Evolutionary conservation across 2,113 vertebrate species (phyloP), one percentile per base, ranked within the genome.

Genomic region (Lathamus discolor): DNA sequence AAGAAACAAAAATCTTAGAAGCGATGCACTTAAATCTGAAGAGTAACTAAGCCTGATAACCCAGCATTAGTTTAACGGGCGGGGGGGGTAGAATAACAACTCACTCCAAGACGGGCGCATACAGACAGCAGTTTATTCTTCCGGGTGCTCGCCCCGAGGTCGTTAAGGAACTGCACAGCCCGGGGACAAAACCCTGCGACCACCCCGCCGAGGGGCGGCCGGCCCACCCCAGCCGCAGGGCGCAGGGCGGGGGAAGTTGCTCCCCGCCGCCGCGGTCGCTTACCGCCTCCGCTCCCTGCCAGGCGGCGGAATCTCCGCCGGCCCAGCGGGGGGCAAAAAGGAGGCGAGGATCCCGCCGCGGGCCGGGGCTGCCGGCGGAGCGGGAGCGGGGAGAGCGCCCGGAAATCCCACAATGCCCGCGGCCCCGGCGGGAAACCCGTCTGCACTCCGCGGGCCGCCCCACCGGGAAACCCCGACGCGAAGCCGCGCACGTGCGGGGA

Each of bases 341-440:
- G 35, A 75, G 37, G 16, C 51, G 24, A 49, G n/a, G 24, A 75
- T 28, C 5, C 67, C 28, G 10, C 64, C n/a, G 43, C 31, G 19
- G 63, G 11, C 57, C 62, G n/a, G 43, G 43, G 35, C n/a, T 27
- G 64, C 80, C 80, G 46, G 37, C 59, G 25, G 18, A 31, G 44
- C 77, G 33, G 37, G 73, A 68, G 62, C n/a, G 33, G 55, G 19
- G 24, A 6, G 59, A 69, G 68, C 41, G 51, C 55, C 91, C 83
- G 93, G 83, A 90, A 92, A 73, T 86, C 91, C 86, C 93, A 93
- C 57, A 92, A 90, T 91, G 28, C 94, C 82, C 54, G 43, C 27
- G 61, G 92, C 14, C 84, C 74, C 85, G 95, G 95, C 90, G 94
- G 94, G 91, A 96, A 96, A 93, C 22, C 74, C 81, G 75, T 67